Conservation (phyloP, 2,797 vertebrate genomes). For the Gymnodraco acuticeps region DNA sequence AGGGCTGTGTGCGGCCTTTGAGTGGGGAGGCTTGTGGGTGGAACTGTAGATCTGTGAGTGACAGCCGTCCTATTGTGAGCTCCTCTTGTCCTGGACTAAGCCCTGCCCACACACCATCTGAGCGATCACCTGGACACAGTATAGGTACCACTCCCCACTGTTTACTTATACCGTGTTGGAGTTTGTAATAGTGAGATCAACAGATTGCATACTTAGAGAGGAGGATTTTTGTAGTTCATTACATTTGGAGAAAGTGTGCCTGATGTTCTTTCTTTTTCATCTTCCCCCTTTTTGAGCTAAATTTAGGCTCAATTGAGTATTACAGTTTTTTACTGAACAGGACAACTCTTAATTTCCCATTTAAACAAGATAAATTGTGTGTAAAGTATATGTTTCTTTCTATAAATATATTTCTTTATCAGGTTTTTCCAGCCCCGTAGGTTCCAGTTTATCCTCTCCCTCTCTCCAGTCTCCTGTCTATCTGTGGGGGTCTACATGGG, state of each 20-base stretch:
- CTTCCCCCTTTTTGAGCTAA: neutral
- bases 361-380: constrained; percentile 74
- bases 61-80: constrained; percentile 63
- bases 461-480: constrained; percentile 72
- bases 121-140: constrained; percentile 70
- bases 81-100: constrained; percentile 67
- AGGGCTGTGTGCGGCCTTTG: constrained; percentile 39
- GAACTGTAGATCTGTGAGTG: constrained; percentile 55
- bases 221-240: neutral
- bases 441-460: constrained; percentile 61
- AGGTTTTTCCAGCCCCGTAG: constrained; percentile 74
- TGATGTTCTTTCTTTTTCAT: too few relatives aligned
- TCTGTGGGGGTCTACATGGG: constrained; percentile 66
- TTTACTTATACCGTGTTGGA: neutral
- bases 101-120: constrained; percentile 69
- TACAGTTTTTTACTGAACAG: neutral
- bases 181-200: neutral
- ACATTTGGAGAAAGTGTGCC: neutral
- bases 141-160: constrained; percentile 47
- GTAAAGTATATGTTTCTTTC: constrained; percentile 10
- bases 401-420: neutral
- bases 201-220: neutral
- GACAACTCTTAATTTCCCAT: neutral
- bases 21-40: constrained; percentile 53
- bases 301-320: too few relatives aligned